phyloP scores from a whole-genome alignment of 2,888 invertebrate species.

The Elmis aenea region DNA sequence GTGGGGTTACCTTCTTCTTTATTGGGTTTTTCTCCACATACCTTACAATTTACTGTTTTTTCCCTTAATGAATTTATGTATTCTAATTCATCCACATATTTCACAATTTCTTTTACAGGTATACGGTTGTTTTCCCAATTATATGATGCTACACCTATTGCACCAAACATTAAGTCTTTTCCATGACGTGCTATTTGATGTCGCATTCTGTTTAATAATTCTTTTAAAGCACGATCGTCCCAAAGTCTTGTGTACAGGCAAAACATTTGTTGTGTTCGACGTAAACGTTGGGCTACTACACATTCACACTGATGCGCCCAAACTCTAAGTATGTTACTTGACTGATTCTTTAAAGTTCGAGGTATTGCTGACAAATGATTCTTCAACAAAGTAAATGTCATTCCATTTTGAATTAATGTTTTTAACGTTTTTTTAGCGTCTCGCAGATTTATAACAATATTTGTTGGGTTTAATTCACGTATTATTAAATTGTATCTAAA shows the following conservation, averaged over 20 bases:
- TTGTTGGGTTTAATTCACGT: conserved; percentile 26
- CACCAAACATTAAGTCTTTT: conserved; percentile 53
- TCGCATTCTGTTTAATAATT: conserved; percentile 49
- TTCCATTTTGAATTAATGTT: conserved; percentile 5
- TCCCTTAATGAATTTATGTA: conserved; percentile 51
- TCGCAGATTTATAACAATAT: conserved; percentile 19
- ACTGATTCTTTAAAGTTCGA: conserved; percentile 46
- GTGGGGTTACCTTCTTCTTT: conserved; percentile 41
- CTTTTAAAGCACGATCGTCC: conserved; percentile 55
- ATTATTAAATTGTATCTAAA: conserved; percentile 27
- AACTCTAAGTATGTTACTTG: conserved; percentile 49
- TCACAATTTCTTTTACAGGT: conserved; percentile 51
- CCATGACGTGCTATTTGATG: conserved; percentile 47
- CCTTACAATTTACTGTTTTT: conserved; percentile 51
- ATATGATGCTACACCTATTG: conserved; percentile 52
- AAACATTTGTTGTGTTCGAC: conserved; percentile 60
- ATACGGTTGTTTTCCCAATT: conserved; percentile 61
- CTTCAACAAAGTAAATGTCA: conserved; percentile 8
- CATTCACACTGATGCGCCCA: conserved; percentile 55
- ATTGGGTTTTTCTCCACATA: conserved; percentile 40
- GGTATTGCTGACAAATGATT: conserved; percentile 19
- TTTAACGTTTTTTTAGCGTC: conserved; percentile 14
- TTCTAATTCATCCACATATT: conserved; percentile 56
- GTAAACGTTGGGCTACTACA: conserved; percentile 56
- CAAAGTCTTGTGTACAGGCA: conserved; percentile 59